Evolutionary conservation across 2,113 vertebrate genomes (phyloP).

Genomic region (Colaptes auratus): DNA sequence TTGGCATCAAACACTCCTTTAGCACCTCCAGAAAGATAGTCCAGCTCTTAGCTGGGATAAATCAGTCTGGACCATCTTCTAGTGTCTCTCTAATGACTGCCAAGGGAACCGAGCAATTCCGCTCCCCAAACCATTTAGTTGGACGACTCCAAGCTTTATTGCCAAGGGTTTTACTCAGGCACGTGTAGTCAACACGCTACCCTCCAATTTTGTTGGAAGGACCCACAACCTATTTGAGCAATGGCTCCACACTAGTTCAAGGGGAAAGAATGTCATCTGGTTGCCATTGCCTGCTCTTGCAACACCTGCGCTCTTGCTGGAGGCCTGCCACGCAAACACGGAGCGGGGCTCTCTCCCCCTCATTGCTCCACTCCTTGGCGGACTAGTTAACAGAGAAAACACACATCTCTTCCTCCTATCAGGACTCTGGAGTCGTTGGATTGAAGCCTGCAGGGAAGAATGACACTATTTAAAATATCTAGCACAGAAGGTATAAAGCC

Average conservation of each 20-base stretch:
- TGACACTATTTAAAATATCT: background rate
- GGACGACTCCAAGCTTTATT: background rate
- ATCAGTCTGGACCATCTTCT: background rate
- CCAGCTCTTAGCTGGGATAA: background rate
- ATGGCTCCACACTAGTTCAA: background rate
- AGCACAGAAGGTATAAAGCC: background rate
- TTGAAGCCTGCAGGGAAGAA: background rate
- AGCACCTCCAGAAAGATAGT: background rate
- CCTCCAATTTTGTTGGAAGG: background rate
- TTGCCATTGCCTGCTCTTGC: constrained; percentile 33
- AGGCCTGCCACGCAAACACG: background rate
- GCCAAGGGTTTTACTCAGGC: background rate
- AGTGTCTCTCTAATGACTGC: background rate
- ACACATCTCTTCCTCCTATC: constrained; percentile 16
- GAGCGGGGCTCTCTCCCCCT: background rate
- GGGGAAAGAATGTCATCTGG: constrained; percentile 60
- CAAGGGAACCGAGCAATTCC: rapidly evolving
- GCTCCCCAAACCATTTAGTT: background rate
- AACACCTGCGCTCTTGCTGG: constrained; percentile 17
- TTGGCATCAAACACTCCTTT: background rate
- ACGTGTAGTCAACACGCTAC: background rate
- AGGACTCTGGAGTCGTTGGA: background rate
- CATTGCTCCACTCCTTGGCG: background rate
- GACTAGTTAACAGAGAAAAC: constrained; percentile 11
- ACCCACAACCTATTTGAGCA: background rate